These are phyloP conservation scores for Nycticebus coucang DNA, from an alignment of 2,113 vertebrate species.

Conservation along the genomic window DNA sequence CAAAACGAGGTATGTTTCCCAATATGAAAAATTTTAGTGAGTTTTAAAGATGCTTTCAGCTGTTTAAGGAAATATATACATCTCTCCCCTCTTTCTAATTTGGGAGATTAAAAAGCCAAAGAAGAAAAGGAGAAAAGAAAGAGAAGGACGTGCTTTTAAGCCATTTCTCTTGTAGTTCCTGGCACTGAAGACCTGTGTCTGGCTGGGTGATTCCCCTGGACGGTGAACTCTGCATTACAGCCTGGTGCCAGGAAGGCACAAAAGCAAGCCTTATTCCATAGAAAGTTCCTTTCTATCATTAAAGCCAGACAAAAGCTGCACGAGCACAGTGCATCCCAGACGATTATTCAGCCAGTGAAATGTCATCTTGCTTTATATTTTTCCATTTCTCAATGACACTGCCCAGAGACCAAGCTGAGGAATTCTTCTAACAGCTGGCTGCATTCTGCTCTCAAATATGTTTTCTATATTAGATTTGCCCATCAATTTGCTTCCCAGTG, in stretches of 20 bases:
- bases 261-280: background rate
- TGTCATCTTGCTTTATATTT: background rate
- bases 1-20: slow-evolving; percentile 48
- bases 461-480: slow-evolving; percentile 69
- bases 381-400: slow-evolving; percentile 52
- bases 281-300: slow-evolving; percentile 50
- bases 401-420: slow-evolving; percentile 36
- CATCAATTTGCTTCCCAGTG: slow-evolving; percentile 70
- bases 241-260: background rate
- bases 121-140: slow-evolving; percentile 60
- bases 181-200: background rate
- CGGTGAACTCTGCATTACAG: background rate
- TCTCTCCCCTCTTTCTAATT: background rate
- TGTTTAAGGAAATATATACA: background rate
- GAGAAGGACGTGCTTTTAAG: slow-evolving; percentile 12
- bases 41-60: slow-evolving; percentile 39
- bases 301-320: slow-evolving; percentile 48
- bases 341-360: slow-evolving; percentile 56
- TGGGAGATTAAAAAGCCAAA: slow-evolving; percentile 3
- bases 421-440: slow-evolving; percentile 67
- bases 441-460: slow-evolving; percentile 43
- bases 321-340: slow-evolving; percentile 31
- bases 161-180: slow-evolving; percentile 27
- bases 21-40: background rate
- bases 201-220: slow-evolving; percentile 13